A percentile compares a stretch with the other conserved stretches of the same genome.
Evolutionary conservation across 2,888 invertebrate genomes (phyloP).

Genomic region (Automeris io): DNA sequence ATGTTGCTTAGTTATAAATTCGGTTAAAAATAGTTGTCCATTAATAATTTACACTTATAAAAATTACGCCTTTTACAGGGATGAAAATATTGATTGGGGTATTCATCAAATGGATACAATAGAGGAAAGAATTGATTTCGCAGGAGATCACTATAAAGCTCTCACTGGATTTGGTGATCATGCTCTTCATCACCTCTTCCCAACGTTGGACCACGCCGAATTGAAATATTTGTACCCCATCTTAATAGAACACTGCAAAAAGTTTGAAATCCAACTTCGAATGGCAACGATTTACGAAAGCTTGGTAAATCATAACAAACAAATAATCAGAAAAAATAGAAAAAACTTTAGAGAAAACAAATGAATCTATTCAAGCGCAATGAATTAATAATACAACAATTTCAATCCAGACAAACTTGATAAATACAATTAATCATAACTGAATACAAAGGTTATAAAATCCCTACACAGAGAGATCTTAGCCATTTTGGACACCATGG

Average conservation of each 20-base stretch:
- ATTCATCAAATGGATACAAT: constrained; percentile 85
- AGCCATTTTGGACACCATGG: too few species aligned
- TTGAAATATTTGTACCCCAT: constrained; percentile 80
- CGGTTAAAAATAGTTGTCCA: too few species aligned
- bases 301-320: constrained; percentile 80
- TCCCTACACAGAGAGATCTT: too few species aligned
- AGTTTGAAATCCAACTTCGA: constrained; percentile 76
- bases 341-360: constrained; percentile 43
- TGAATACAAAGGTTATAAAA: too few species aligned
- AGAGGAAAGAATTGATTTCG: constrained; percentile 82
- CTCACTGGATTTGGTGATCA: constrained; percentile 88
- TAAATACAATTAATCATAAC: too few species aligned
- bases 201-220: constrained; percentile 86
- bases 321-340: constrained; percentile 52
- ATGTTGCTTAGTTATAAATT: too few species aligned
- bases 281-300: constrained; percentile 77
- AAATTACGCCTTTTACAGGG: too few species aligned
- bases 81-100: constrained; percentile 82
- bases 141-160: constrained; percentile 79
- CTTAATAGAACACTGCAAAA: constrained; percentile 78
- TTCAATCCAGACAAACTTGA: too few species aligned
- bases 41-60: too few species aligned
- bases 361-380: neutral
- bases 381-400: too few species aligned
- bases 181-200: constrained; percentile 87